Percentiles rank a stretch among this genome's conserved stretches.
phyloP scores from a whole-genome alignment of 2,113 vertebrate species.

The Corvus hawaiiensis region DNA sequence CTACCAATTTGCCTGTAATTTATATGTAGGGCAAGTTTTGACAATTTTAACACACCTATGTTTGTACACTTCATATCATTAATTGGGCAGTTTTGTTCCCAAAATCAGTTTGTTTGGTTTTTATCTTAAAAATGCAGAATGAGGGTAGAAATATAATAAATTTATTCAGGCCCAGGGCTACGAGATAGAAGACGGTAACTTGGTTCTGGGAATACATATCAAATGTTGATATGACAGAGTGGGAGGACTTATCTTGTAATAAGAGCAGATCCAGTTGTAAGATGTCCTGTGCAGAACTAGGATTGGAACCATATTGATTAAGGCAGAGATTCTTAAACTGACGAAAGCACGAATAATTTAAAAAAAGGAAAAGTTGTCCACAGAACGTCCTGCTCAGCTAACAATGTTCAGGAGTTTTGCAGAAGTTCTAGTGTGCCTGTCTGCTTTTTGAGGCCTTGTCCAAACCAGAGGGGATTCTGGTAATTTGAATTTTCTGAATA shows the following conservation, averaged over 20 bases:
- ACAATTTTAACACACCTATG: neutral
- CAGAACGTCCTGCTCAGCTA: neutral
- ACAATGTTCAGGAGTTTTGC: neutral
- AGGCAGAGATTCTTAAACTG: neutral
- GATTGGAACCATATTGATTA: neutral
- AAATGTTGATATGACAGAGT: neutral
- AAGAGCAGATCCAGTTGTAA: neutral
- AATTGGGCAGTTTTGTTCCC: neutral
- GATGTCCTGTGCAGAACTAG: neutral
- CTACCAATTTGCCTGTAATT: neutral
- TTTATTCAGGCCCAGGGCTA: neutral
- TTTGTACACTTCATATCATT: neutral
- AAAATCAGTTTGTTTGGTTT: neutral
- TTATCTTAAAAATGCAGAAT: neutral
- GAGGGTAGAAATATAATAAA: neutral
- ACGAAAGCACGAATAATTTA: neutral
- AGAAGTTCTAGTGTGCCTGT: neutral
- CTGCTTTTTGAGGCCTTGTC: neutral
- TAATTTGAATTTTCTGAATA: neutral
- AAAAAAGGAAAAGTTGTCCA: neutral
- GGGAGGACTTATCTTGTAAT: neutral
- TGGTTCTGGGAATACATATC: neutral
- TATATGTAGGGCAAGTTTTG: neutral
- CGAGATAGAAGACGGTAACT: neutral
- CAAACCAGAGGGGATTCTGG: neutral